phyloP scores from a whole-genome alignment of 1,140 invertebrate genomes.

The Conus betulinus region DNA sequence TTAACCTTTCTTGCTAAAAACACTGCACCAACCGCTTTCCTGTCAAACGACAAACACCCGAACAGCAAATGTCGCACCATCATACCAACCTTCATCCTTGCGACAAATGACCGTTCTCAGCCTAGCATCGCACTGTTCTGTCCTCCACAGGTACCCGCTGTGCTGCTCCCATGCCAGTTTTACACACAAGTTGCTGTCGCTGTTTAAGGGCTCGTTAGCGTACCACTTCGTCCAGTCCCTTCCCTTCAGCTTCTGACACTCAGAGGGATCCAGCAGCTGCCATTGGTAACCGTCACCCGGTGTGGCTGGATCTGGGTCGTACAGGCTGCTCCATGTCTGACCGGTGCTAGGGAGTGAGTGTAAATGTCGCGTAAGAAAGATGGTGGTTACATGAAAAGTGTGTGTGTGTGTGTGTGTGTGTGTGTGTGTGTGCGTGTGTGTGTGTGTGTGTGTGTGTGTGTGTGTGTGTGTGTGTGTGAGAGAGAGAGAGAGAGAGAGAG shows the following conservation, averaged over 20 bases:
- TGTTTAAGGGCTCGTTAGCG: background rate
- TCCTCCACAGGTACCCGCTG: background rate
- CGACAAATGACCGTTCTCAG: background rate
- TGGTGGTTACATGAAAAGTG: no score
- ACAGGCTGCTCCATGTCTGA: background rate
- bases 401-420: no score
- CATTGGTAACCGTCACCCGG: conserved; percentile 3
- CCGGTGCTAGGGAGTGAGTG: background rate
- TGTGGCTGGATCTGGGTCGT: background rate
- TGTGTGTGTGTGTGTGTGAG: no score
- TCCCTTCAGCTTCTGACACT: background rate
- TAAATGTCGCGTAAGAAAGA: background rate
- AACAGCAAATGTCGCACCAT: background rate
- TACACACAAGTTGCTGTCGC: background rate
- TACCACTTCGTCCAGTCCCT: background rate
- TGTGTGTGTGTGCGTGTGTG: no score
- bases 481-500: no score
- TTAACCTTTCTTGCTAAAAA: no score
- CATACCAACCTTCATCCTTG: background rate
- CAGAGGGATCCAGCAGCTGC: background rate
- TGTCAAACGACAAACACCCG: background rate
- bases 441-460: no score
- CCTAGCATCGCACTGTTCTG: background rate
- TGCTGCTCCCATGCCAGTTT: background rate
- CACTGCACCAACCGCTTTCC: background rate